Base-by-base conservation (phyloP, 2,113 vertebrate species). In the Turdus rufiventris region DNA sequence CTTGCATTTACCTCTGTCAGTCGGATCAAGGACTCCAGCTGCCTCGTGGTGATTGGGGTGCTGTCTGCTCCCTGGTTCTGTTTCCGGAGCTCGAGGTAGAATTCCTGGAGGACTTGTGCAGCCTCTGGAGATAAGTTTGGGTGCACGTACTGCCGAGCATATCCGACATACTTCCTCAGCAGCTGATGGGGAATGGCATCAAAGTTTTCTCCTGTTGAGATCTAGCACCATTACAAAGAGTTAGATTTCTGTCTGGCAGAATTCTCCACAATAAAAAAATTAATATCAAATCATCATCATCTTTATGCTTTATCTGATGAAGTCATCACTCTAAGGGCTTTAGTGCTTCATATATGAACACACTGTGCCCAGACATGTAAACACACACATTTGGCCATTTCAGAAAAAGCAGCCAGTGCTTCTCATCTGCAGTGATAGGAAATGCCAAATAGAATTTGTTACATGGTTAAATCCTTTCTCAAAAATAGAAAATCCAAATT, bases 31-130 rank as follows among this genome's bases (percentile, higher is more conserved):
- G 99, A 99, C 96, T 99, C 99, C 26, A 99, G 98, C 71, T 99
- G 99, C 26, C 99, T 98, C 0, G 99, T 99, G 62, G 99, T 99
- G 97, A 99, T 99, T n/a, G 99, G 99, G 2, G 99, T 99, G 89
- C 98, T 98, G 56, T 99, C 99, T 65, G 96, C 97, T 14, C 98
- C 92, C 60, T 99, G 98, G 34, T 98, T 98, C 97, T 99, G 99
- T 63, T 98, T 98, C 81, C 99, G 98, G 38, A 99, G 98, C 63
- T 99, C 98, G 18, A 99, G 98, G 94, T 99, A 99, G 97, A 99
- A 99, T 47, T 98, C 97, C 95, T 99, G 99, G 31, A 99, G 98
- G 24, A 98, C 98, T 38, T 98, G 97, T 21, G 98, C 99, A 34
- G 99, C 99, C 83, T 99, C 99, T 26, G 97, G 82, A 29, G 99